Evolutionary conservation across 2,113 vertebrate genomes (phyloP).

Genomic region (Ailuropoda melanoleuca): DNA sequence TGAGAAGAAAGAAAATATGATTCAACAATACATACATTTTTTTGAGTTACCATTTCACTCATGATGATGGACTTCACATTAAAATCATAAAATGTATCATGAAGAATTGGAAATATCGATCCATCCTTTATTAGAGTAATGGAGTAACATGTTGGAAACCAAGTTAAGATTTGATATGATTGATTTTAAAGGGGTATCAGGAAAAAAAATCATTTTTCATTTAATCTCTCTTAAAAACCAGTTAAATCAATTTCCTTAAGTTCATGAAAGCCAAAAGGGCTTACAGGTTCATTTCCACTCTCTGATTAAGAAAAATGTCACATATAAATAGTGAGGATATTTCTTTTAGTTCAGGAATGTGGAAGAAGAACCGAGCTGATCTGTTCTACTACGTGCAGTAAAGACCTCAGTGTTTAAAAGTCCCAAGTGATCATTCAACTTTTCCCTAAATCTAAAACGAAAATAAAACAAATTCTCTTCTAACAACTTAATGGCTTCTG

Average conservation of each 20-base stretch:
- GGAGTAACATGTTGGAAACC: not conserved
- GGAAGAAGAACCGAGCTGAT: not conserved
- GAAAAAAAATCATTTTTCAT: constrained; percentile 30
- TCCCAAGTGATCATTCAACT: not conserved
- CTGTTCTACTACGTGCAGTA: not conserved
- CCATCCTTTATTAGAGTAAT: constrained; percentile 1
- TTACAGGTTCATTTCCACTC: not conserved
- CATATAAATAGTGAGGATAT: not conserved
- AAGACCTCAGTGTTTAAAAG: not conserved
- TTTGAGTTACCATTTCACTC: not conserved
- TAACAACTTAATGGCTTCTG: not conserved
- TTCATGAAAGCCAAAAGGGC: constrained; percentile 1
- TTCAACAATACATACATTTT: not conserved
- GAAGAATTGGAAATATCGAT: not conserved
- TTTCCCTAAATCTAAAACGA: not conserved
- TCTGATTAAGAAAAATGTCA: constrained; percentile 24
- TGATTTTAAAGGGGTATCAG: not conserved
- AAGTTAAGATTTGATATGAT: constrained; percentile 11
- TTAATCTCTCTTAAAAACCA: constrained; percentile 42
- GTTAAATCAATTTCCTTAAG: constrained; percentile 14
- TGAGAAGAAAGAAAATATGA: not conserved
- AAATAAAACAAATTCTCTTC: not conserved
- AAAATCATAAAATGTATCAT: not conserved
- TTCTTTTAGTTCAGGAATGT: not conserved
- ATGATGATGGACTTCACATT: not conserved